These are phyloP conservation scores for Agrotis exclamationis DNA, from an alignment of 2,888 invertebrate genomes.

Conservation along the genomic window DNA sequence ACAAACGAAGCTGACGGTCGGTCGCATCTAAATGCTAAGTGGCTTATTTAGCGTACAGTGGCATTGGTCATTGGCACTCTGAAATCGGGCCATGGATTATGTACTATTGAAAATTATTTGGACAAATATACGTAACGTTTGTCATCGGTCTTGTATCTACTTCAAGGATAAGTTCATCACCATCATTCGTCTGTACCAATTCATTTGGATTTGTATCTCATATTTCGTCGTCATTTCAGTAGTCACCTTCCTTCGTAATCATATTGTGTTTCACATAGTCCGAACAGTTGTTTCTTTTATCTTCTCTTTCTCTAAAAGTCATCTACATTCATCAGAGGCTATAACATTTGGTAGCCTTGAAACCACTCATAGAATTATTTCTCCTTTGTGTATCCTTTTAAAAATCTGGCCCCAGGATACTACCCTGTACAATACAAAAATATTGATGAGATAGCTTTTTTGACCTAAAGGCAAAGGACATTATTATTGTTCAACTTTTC, in stretches of 20 bases:
- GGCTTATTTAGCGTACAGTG: constrained; percentile 40
- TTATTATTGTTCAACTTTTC: constrained; percentile 22
- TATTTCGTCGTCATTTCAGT: too few species aligned
- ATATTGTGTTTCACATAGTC: too few species aligned
- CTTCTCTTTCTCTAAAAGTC: too few species aligned
- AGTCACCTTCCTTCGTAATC: too few species aligned
- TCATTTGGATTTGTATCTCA: too few species aligned
- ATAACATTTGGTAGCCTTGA: too few species aligned
- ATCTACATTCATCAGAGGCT: too few species aligned
- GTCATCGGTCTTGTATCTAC: background rate
- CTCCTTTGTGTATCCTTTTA: background rate
- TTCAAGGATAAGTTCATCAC: too few species aligned
- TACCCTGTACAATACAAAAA: background rate
- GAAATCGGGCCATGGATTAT: constrained; percentile 53
- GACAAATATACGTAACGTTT: background rate
- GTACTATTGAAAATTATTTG: constrained; percentile 10
- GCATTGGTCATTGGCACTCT: constrained; percentile 33
- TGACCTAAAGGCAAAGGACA: background rate
- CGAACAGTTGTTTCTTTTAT: too few species aligned
- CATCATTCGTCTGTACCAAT: too few species aligned
- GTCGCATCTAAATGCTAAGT: constrained; percentile 38
- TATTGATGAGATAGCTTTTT: constrained; percentile 11
- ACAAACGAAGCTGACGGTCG: constrained; percentile 1
- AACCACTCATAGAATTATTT: too few species aligned
- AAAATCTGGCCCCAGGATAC: background rate